These are phyloP conservation scores for Bombus polaris DNA, from an alignment of 1,140 invertebrate genomes.

Conservation along the genomic window DNA sequence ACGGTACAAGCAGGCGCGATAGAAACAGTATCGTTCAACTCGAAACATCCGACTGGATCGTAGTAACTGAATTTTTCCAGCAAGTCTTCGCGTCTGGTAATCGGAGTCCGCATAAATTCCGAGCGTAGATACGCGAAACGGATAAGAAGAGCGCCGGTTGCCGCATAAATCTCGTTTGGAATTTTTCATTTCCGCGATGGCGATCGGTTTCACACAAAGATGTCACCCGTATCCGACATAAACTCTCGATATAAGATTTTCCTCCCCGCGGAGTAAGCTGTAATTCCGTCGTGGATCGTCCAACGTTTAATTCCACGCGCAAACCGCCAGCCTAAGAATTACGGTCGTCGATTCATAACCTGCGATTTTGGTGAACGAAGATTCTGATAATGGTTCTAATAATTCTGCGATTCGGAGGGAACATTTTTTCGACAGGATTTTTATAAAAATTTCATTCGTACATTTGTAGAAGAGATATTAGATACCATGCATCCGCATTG, in stretches of 20 bases:
- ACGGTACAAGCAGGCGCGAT: background rate
- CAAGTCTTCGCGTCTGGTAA: slow-evolving; percentile 42
- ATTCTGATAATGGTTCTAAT: background rate
- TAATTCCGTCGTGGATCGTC: background rate
- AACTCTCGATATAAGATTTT: slow-evolving; percentile 42
- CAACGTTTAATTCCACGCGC: slow-evolving; percentile 18
- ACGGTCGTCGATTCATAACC: background rate
- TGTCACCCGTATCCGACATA: slow-evolving; percentile 46
- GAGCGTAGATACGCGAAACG: slow-evolving; percentile 53
- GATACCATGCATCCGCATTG: background rate
- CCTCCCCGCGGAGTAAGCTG: background rate
- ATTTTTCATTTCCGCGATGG: slow-evolving; percentile 78
- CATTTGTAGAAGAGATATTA: background rate
- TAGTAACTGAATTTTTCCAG: slow-evolving; percentile 59
- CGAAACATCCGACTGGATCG: slow-evolving; percentile 6
- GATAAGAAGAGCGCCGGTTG: slow-evolving; percentile 61
- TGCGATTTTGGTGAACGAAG: background rate
- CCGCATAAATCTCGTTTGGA: slow-evolving; percentile 74
- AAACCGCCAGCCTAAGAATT: background rate
- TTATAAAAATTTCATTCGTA: no score
- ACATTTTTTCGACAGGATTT: background rate
- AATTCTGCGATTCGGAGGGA: background rate
- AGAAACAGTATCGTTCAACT: background rate
- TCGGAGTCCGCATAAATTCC: slow-evolving; percentile 66
- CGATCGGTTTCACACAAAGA: slow-evolving; percentile 61